These are phyloP conservation scores for Coryphaenoides rupestris DNA, from an alignment of 2,113 vertebrate genomes.

Conservation along the genomic window DNA sequence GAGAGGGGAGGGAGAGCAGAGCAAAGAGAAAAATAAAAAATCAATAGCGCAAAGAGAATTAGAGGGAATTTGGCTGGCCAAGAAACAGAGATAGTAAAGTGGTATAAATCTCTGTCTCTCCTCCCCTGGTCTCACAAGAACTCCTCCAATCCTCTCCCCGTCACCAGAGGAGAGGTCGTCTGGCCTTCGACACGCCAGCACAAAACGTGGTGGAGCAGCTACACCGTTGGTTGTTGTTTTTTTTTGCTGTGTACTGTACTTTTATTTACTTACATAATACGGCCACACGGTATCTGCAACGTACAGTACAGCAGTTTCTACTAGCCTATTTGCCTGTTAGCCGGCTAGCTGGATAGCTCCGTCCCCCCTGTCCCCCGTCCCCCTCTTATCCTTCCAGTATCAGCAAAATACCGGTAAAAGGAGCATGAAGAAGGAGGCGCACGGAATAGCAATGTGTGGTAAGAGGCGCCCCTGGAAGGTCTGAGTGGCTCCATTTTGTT, in stretches of 20 bases:
- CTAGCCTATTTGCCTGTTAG: not conserved
- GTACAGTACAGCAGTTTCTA: too few species aligned
- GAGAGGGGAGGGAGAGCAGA: constrained; percentile 45
- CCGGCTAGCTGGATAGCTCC: too few species aligned
- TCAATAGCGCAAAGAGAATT: constrained; percentile 59
- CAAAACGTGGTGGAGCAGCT: too few species aligned
- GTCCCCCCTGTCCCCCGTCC: too few species aligned
- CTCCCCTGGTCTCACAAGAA: constrained; percentile 56
- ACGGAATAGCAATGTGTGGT: too few species aligned
- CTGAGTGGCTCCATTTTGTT: constrained; percentile 64
- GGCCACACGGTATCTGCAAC: too few species aligned
- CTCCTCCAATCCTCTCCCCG: constrained; percentile 45
- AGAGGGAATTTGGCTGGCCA: constrained; percentile 55
- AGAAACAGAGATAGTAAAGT: constrained; percentile 66
- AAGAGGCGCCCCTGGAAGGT: constrained; percentile 8
- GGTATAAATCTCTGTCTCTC: constrained; percentile 61
- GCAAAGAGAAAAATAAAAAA: constrained; percentile 67
- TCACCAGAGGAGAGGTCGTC: constrained; percentile 11
- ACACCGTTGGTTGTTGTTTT: too few species aligned
- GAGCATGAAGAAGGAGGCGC: too few species aligned
- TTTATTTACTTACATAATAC: too few species aligned
- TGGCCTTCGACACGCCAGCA: not conserved
- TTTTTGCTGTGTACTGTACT: too few species aligned
- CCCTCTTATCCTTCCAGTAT: too few species aligned
- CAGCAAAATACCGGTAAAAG: too few species aligned